Conservation (phyloP, 2,797 vertebrate species). For the Trachurus trachurus region DNA sequence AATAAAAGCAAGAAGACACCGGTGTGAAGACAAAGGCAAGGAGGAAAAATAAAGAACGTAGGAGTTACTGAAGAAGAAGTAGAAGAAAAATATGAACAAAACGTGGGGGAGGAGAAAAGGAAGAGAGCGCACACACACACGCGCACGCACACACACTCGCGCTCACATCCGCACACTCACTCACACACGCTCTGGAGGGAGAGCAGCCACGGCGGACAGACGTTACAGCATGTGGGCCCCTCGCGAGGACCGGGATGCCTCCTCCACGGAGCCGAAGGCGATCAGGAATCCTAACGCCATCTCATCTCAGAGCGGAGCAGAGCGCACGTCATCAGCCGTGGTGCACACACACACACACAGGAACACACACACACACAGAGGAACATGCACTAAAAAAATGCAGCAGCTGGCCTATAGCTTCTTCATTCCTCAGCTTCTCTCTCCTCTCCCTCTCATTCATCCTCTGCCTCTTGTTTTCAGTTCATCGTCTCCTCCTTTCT, state of each 20-base stretch:
- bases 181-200: slow-evolving; percentile 67
- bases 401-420: slow-evolving; percentile 75
- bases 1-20: slow-evolving; percentile 79
- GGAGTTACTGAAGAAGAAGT: slow-evolving; percentile 26
- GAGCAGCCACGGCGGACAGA: slow-evolving; percentile 84
- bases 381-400: slow-evolving; percentile 56
- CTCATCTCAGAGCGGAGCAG: slow-evolving; percentile 85
- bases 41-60: slow-evolving; percentile 47
- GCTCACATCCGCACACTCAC: slow-evolving; percentile 26
- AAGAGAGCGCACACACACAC: slow-evolving; percentile 4
- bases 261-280: slow-evolving; percentile 88
- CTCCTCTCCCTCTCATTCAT: slow-evolving; percentile 58
- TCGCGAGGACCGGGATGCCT: slow-evolving; percentile 88
- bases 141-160: neutral
- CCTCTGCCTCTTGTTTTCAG: slow-evolving; percentile 48
- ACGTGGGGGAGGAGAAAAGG: slow-evolving; percentile 47
- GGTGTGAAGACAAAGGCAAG: slow-evolving; percentile 39
- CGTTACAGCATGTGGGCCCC: slow-evolving; percentile 89
- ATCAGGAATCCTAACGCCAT: slow-evolving; percentile 88
- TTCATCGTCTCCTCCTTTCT: slow-evolving; percentile 37
- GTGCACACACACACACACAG: slow-evolving; percentile 13
- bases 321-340: slow-evolving; percentile 82
- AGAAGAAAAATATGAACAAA: slow-evolving; percentile 18
- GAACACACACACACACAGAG: slow-evolving; percentile 1
- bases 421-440: slow-evolving; percentile 73